Percentiles rank a stretch among this genome's conserved stretches.
These are phyloP conservation scores for Drosophila sp. DNA, from an alignment of 1,140 invertebrate genomes.

Conservation along the genomic window DNA sequence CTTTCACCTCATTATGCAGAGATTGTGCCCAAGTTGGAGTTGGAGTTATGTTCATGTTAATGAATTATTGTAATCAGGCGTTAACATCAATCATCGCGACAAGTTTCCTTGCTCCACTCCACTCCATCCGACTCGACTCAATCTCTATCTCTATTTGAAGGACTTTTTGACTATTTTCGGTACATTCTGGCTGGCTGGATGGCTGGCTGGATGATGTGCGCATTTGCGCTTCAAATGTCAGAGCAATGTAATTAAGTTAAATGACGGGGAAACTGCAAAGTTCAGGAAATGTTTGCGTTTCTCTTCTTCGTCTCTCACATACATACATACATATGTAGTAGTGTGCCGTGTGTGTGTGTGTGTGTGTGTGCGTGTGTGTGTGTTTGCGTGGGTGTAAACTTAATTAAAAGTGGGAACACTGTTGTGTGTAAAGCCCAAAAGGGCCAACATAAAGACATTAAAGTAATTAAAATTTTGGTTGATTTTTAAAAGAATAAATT, in stretches of 20 bases:
- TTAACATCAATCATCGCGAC: slow-evolving; percentile 63
- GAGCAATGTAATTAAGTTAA: slow-evolving; percentile 79
- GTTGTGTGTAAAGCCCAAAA: slow-evolving; percentile 36
- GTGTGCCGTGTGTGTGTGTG: neutral
- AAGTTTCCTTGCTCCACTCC: slow-evolving; percentile 16
- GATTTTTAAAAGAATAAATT: slow-evolving; percentile 63
- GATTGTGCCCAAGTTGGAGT: slow-evolving; percentile 19
- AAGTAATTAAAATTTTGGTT: slow-evolving; percentile 73
- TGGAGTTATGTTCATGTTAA: slow-evolving; percentile 50
- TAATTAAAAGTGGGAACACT: slow-evolving; percentile 73
- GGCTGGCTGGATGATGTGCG: slow-evolving; percentile 26
- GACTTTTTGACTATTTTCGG: slow-evolving; percentile 49
- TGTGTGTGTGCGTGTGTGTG: slow-evolving; percentile 15
- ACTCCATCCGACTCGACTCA: neutral
- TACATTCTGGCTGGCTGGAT: slow-evolving; percentile 19
- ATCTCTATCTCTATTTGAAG: slow-evolving; percentile 14
- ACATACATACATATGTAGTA: neutral
- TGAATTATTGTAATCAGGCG: slow-evolving; percentile 73
- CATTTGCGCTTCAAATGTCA: slow-evolving; percentile 60
- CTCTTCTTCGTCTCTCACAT: neutral
- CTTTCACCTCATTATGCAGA: slow-evolving; percentile 25
- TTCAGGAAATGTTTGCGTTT: slow-evolving; percentile 63
- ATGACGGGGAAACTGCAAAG: slow-evolving; percentile 77
- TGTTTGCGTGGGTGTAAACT: slow-evolving; percentile 61
- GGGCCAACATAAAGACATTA: slow-evolving; percentile 64